Evolutionary conservation across 1,140 invertebrate species (phyloP), one percentile per base, ranked within the genome.

Genomic region (Drosophila parabipectinata): DNA sequence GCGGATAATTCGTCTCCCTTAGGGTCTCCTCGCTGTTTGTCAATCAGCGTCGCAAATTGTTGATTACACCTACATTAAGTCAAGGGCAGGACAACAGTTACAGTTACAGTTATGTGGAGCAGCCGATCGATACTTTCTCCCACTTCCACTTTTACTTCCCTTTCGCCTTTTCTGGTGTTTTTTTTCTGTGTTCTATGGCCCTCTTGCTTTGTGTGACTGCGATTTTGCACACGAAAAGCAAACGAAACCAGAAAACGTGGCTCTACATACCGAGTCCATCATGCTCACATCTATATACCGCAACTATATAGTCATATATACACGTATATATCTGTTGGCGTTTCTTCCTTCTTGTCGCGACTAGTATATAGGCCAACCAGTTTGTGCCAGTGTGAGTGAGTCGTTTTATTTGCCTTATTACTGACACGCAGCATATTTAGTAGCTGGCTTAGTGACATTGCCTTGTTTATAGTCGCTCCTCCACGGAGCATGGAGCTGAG

Each of bases 11-110:
- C 15, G 68, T 44, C 51, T 55, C 64, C 69, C 68, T 71, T 7
- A 24, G 5, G 44, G 63, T 28, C 64, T 32, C 37, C 64, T 69
- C n/a, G 50, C 34, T 41, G 77, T 87, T 82, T 79, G 84, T 87
- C 83, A 87, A 87, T 87, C 83, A 88, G 79, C 79, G 79, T 87
- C 76, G 84, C 83, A 89, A 87, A 87, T 87, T 87, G 76, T 88
- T 87, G 83, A 87, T 87, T 87, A 83, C 83, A 88, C 83, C 83
- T 83, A 85, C 80, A 82, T 60, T 87, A 69, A 88, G 79, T 87
- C 83, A 87, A 87, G 83, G 83, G 79, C 83, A 88, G 72, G 64
- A 82, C 71, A 78, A 68, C 62, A 81, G 78, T 67, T 66, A 79
- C 72, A 75, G 71, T 71, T 66, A 76, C 71, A 71, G 68, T 72